Evolutionary conservation across 2,888 invertebrate species (phyloP).

Genomic region (Diarsia rubi): DNA sequence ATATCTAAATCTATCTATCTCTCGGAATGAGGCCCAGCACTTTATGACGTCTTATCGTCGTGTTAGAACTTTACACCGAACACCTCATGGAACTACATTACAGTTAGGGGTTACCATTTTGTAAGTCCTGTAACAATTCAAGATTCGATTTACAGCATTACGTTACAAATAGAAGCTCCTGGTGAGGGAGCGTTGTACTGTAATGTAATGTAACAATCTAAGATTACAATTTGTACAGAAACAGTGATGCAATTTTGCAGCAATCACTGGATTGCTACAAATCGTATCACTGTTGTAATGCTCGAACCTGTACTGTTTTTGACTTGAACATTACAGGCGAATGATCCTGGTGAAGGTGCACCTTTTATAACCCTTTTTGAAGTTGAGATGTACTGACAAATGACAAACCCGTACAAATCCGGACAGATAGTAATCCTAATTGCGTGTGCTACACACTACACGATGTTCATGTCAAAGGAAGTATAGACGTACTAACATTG

Average conservation of each 20-base stretch:
- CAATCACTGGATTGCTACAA: neutral
- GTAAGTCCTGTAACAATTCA: neutral
- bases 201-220: neutral
- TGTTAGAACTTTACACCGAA: slow-evolving; percentile 10
- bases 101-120: neutral
- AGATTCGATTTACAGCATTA: no score
- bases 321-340: neutral
- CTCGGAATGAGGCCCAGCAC: neutral
- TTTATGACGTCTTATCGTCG: slow-evolving; percentile 16
- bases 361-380: neutral
- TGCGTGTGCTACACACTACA: neutral
- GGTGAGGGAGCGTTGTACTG: neutral
- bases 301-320: neutral
- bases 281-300: neutral
- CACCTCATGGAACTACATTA: slow-evolving; percentile 14
- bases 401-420: neutral
- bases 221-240: neutral
- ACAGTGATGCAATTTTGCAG: no score
- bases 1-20: no score
- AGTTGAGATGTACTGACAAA: neutral
- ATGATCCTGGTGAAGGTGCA: neutral
- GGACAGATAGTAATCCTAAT: neutral
- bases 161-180: no score
- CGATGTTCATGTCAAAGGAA: slow-evolving; percentile 17
- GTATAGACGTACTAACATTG: slow-evolving; percentile 7